Evolutionary conservation across 2,888 invertebrate genomes (phyloP).

Genomic region (Erebia palarica): DNA sequence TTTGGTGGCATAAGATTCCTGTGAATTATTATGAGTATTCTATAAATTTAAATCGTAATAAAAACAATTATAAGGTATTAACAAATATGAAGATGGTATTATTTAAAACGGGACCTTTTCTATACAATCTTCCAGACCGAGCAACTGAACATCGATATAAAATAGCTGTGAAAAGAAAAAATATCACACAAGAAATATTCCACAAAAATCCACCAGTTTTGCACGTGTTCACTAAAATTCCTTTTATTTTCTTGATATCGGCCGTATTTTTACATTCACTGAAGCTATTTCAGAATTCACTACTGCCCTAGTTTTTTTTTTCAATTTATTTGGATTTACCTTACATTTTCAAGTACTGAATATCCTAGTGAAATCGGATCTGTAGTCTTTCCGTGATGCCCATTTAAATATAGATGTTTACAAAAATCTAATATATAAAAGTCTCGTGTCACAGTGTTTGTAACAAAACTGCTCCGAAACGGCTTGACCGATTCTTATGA

Average conservation of each 20-base stretch:
- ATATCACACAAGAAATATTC: not conserved
- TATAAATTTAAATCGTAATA: not conserved
- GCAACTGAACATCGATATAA: not conserved
- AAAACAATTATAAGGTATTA: too few relatives aligned
- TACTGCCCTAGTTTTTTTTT: constrained; percentile 2
- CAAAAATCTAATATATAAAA: not conserved
- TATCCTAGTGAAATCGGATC: constrained; percentile 7
- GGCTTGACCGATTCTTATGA: too few relatives aligned
- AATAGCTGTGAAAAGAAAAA: not conserved
- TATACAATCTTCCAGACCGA: not conserved
- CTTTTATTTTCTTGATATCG: constrained; percentile 8
- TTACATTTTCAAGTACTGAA: constrained; percentile 3
- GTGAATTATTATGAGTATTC: not conserved
- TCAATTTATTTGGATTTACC: not conserved
- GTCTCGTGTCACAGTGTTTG: too few relatives aligned
- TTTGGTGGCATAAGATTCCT: too few relatives aligned
- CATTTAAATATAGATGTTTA: not conserved
- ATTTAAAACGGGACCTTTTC: not conserved
- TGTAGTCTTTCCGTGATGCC: constrained; percentile 2
- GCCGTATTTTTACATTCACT: constrained; percentile 11
- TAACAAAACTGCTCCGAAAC: too few relatives aligned
- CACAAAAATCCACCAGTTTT: not conserved
- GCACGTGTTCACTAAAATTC: not conserved
- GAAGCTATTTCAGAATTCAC: not conserved
- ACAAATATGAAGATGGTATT: not conserved